These are phyloP conservation scores for Amiota mariae DNA, from an alignment of 2,888 invertebrate genomes.

Conservation along the genomic window DNA sequence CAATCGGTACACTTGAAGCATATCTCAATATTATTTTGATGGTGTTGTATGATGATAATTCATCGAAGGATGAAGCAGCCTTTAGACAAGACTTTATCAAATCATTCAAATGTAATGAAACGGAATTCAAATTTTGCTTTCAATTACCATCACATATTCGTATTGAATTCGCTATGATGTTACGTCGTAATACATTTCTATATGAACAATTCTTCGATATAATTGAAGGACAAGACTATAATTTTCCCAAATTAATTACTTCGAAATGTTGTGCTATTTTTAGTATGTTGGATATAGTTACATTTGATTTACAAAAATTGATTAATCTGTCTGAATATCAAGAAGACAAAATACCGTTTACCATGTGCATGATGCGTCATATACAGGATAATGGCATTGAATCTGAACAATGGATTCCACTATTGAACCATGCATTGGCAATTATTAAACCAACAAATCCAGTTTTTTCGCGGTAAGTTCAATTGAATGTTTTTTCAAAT, in stretches of 20 bases:
- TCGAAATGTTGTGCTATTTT: no score
- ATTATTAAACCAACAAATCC: no score
- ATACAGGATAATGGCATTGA: no score
- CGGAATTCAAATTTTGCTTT: conserved; percentile 18
- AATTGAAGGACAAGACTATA: conserved; percentile 41
- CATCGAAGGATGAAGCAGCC: no score
- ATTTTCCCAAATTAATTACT: conserved; percentile 52
- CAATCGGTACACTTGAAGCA: conserved; percentile 47
- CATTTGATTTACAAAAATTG: no score
- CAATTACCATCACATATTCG: conserved; percentile 15
- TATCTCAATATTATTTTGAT: conserved; percentile 63
- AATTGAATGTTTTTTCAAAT: background rate
- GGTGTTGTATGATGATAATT: conserved; percentile 45
- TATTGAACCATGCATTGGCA: no score
- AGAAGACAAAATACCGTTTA: no score
- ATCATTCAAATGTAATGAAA: background rate
- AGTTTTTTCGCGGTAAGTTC: conserved; percentile 46
- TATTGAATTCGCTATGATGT: conserved; percentile 42
- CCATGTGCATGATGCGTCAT: no score
- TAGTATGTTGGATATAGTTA: no score
- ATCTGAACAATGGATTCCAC: no score
- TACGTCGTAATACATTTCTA: conserved; percentile 35
- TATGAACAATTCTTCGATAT: conserved; percentile 27
- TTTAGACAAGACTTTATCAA: no score
- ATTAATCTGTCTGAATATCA: no score